Conservation (phyloP, 2,888 invertebrate genomes). For the Sesia bembeciformis region DNA sequence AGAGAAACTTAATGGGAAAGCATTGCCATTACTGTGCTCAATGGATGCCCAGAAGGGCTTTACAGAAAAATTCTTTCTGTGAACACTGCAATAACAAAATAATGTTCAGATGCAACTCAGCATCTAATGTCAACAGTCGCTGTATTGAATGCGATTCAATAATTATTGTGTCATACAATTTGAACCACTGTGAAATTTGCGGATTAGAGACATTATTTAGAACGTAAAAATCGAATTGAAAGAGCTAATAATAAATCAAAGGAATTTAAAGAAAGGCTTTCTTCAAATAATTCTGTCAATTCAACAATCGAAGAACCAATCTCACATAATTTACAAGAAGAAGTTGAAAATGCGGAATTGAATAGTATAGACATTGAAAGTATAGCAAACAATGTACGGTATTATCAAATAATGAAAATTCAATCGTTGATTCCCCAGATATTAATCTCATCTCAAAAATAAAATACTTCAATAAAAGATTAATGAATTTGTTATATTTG, state of each 20-base stretch:
- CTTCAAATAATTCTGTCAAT: not conserved
- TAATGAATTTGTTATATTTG: no score
- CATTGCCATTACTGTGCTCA: not conserved
- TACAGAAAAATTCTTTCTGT: not conserved
- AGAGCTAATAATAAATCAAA: slow-evolving; percentile 1
- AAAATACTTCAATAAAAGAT: no score
- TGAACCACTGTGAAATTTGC: not conserved
- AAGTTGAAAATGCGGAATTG: not conserved
- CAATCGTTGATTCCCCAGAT: no score
- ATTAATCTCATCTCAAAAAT: no score
- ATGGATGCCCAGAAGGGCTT: not conserved
- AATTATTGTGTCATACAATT: not conserved
- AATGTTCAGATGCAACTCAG: not conserved
- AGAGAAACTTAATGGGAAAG: not conserved
- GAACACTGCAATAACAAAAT: not conserved
- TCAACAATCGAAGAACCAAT: not conserved
- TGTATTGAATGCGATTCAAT: slow-evolving; percentile 1
- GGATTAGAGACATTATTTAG: slow-evolving; percentile 1
- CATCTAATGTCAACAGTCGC: not conserved
- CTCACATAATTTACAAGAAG: not conserved
- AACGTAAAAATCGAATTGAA: not conserved
- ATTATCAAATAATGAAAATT: not conserved
- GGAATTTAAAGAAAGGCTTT: not conserved
- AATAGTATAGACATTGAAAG: not conserved
- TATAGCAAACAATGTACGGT: not conserved